These are phyloP conservation scores for Zootermopsis nevadensis DNA, from an alignment of 2,888 invertebrate genomes.

Conservation along the genomic window DNA sequence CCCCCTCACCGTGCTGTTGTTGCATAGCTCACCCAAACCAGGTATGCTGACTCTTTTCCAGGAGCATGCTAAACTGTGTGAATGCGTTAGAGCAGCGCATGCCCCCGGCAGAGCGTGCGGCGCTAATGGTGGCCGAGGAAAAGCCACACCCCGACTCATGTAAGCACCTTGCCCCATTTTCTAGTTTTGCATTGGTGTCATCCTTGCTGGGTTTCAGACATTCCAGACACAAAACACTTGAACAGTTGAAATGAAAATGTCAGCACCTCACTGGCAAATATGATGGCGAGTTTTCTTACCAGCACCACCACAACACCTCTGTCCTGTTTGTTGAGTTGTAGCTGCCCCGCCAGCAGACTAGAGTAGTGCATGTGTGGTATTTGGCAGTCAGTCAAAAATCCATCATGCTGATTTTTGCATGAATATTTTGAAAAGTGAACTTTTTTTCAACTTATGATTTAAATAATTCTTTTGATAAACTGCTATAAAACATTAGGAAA, in stretches of 20 bases:
- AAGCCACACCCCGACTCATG: conserved; percentile 84
- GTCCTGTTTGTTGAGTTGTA: conserved; percentile 16
- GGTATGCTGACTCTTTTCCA: conserved; percentile 71
- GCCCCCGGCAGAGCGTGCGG: conserved; percentile 83
- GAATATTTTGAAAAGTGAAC: not conserved
- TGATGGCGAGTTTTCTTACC: not conserved
- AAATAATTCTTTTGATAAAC: conserved; percentile 1
- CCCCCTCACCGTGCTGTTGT: conserved; percentile 21
- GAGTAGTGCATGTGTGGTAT: not conserved
- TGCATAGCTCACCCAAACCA: conserved; percentile 67
- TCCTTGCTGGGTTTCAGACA: conserved; percentile 15
- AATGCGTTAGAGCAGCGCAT: conserved; percentile 92
- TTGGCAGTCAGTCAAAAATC: not conserved
- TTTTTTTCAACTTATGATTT: not conserved
- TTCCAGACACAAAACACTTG: conserved; percentile 1
- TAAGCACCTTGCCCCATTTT: conserved; percentile 68
- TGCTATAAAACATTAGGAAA: not conserved
- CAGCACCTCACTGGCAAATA: conserved; percentile 23
- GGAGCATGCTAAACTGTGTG: conserved; percentile 96
- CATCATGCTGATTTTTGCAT: conserved; percentile 1
- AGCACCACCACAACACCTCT: conserved; percentile 43
- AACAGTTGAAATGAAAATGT: not conserved
- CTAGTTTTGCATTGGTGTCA: conserved; percentile 48
- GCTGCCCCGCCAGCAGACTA: conserved; percentile 4
- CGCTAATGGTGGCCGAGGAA: conserved; percentile 80